Evolutionary conservation across 2,888 invertebrate species (phyloP).

Genomic region (Apotomis turbidana): DNA sequence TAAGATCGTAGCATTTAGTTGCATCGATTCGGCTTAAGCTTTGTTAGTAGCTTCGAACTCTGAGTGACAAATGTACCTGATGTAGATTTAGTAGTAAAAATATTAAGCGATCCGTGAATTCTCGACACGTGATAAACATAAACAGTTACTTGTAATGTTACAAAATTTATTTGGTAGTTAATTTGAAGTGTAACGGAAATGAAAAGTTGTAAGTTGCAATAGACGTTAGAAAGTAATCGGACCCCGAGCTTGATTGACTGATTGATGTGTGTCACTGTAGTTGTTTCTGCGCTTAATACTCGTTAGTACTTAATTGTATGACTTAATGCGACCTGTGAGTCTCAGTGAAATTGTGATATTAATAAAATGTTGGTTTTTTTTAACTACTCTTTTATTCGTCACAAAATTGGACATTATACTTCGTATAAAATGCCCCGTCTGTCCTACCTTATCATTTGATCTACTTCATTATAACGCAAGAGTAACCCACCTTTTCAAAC

Average conservation of each 20-base stretch:
- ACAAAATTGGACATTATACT: background rate
- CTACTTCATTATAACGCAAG: too few relatives aligned
- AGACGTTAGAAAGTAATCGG: constrained; percentile 52
- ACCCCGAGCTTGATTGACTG: constrained; percentile 33
- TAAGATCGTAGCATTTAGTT: constrained; percentile 52
- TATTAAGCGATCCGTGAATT: constrained; percentile 60
- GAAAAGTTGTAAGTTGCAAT: constrained; percentile 35
- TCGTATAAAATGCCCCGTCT: too few relatives aligned
- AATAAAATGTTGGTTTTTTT: constrained; percentile 74
- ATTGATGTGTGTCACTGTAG: constrained; percentile 44
- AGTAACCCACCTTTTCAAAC: too few relatives aligned
- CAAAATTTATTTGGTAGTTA: constrained; percentile 46
- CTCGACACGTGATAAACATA: constrained; percentile 45
- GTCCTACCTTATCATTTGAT: too few relatives aligned
- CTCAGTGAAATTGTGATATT: constrained; percentile 82
- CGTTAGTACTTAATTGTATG: constrained; percentile 56
- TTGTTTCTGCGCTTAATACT: constrained; percentile 59
- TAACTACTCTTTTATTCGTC: constrained; percentile 45
- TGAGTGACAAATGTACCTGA: constrained; percentile 72
- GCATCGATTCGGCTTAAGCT: constrained; percentile 54
- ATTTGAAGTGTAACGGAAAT: constrained; percentile 26
- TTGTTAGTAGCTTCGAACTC: constrained; percentile 54
- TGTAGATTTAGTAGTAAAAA: constrained; percentile 63
- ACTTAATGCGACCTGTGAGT: constrained; percentile 62
- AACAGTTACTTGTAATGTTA: constrained; percentile 44